Base-by-base conservation (phyloP, 1,140 invertebrate species). In the Sycobia sp. region DNA sequence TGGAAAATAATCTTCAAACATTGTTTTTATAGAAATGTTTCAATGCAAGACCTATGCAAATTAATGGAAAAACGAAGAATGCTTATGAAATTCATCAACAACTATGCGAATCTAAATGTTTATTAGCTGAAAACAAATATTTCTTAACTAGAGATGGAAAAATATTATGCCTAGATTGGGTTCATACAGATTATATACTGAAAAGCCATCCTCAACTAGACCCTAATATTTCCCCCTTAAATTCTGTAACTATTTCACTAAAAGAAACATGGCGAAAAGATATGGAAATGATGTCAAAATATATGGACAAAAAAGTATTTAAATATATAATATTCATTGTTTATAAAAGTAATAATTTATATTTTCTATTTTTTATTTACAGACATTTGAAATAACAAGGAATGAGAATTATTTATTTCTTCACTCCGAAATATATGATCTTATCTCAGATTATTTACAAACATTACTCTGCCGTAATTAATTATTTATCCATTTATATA, bases 401-500 rank as follows among this genome's bases (percentile, higher is more conserved):
- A 80, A 67, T 73, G 78, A 59, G 68, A 81, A 67, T 80, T 88
- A 88, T 69, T 68, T 86, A 29, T 69, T 74, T 11, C 82, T 86
- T 64, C 85, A 85, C 62, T 82, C 83, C 1, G 83, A 86, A 65
- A 71, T 89, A 20, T 81, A 83, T 41, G 75, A 81, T 11, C 69
- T 85, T 7, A 78, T 89, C 13, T 78, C 80, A 0, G 86, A 89
- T 74, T 89, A 87, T 59, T 75, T 86, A 10, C 83, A 86, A 67
- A 80, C 82, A 2, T 72, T 88, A 14, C 72, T 88, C 34, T 68
- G 85, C 38, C 18, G 20, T 5, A 29, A 62, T 51, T 34, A 62
- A 29, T 34, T 54, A 50, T 64, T 36, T 46, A 44, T 60, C 55
- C 50, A 22, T 25, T 50, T 50, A 13, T 32, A 11, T 32, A 32